Conservation (phyloP, 2,888 invertebrate species). For the Leuctra nigra region DNA sequence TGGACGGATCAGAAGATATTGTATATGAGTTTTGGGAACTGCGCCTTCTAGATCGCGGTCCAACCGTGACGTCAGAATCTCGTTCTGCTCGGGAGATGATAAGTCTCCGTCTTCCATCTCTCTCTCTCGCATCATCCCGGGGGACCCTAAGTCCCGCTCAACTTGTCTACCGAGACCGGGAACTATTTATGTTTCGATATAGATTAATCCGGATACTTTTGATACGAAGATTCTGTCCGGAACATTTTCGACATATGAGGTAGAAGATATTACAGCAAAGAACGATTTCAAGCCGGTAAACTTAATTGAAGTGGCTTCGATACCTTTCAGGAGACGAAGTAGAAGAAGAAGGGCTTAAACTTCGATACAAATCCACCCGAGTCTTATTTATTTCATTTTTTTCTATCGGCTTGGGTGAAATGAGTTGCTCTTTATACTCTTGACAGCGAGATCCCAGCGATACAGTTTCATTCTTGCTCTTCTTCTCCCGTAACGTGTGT, state of each 20-base stretch:
- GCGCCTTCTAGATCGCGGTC: background rate
- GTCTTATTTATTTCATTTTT: constrained; percentile 2
- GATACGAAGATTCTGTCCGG: constrained; percentile 3
- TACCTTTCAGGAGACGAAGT: background rate
- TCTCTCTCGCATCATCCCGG: constrained; percentile 2
- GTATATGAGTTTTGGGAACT: constrained; percentile 15
- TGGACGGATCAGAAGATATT: constrained; percentile 13
- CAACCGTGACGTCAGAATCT: background rate
- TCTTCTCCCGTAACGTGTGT: no score
- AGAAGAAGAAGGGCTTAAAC: constrained; percentile 4
- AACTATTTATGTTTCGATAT: constrained; percentile 19
- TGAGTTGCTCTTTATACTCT: background rate
- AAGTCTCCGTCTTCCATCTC: constrained; percentile 13
- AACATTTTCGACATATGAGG: constrained; percentile 7
- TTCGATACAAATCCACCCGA: background rate
- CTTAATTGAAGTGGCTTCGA: constrained; percentile 18
- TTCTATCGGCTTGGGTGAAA: background rate
- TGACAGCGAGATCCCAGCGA: no score
- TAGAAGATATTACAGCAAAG: constrained; percentile 5
- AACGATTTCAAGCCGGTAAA: background rate
- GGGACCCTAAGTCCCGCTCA: constrained; percentile 12
- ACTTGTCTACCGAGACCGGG: constrained; percentile 9
- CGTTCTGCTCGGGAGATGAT: constrained; percentile 17
- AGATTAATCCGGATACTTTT: constrained; percentile 12
- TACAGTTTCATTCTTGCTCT: no score